Conservation (phyloP, 2,113 vertebrate genomes). For the Bujurquina vittata region DNA sequence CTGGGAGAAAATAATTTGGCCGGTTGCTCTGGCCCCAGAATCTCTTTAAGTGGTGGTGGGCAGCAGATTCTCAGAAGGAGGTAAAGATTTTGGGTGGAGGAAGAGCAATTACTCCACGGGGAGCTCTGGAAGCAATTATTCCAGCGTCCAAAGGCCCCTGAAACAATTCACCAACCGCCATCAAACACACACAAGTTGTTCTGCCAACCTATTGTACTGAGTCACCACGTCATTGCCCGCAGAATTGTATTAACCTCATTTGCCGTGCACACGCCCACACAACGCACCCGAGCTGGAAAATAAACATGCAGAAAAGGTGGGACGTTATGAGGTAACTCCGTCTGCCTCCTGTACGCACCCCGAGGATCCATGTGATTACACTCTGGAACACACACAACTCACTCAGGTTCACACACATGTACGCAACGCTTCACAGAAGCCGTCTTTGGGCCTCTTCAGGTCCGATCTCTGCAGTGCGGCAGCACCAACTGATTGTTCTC, state of each 20-base stretch:
- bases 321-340: background rate
- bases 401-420: no score
- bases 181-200: constrained; percentile 46
- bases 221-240: constrained; percentile 47
- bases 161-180: constrained; percentile 57
- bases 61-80: constrained; percentile 65
- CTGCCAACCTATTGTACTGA: constrained; percentile 63
- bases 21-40: constrained; percentile 36
- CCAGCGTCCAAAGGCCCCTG: constrained; percentile 60
- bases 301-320: constrained; percentile 41
- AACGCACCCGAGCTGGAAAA: constrained; percentile 36
- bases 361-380: background rate
- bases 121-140: constrained; percentile 82
- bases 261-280: constrained; percentile 40
- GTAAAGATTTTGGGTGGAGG: constrained; percentile 51
- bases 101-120: constrained; percentile 72
- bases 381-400: background rate
- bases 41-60: constrained; percentile 40
- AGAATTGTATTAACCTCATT: constrained; percentile 59
- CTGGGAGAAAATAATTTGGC: constrained; percentile 45
- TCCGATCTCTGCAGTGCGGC: background rate
- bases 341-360: background rate
- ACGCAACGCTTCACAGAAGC: no score
- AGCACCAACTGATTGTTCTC: background rate
- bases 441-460: no score